Conservation (phyloP, 2,888 invertebrate genomes). For the Lepidochrysops patricia region DNA sequence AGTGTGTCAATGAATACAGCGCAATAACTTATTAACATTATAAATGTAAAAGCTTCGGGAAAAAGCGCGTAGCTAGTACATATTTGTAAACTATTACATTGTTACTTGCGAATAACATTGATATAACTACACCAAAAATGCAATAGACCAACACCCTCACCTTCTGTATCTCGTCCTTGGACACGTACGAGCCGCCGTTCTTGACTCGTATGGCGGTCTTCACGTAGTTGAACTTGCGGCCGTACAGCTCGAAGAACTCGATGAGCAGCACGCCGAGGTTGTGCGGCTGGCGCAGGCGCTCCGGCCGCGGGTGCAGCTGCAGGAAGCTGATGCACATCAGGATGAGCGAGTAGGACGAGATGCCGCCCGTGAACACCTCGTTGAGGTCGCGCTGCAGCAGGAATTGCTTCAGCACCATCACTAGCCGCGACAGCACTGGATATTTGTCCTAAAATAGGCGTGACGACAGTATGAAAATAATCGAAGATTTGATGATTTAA, state of each 20-base stretch:
- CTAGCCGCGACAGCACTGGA: conserved; percentile 93
- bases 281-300: conserved; percentile 75
- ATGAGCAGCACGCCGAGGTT: conserved; percentile 96
- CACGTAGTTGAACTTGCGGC: conserved; percentile 95
- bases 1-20: too few relatives aligned
- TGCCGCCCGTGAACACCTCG: conserved; percentile 99
- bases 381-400: conserved; percentile 97
- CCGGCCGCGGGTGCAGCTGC: conserved; percentile 90
- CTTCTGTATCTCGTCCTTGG: conserved; percentile 92
- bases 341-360: conserved; percentile 98
- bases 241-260: conserved; percentile 98
- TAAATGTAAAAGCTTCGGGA: too few relatives aligned
- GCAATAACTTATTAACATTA: too few relatives aligned
- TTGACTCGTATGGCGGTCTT: conserved; percentile 95
- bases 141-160: conserved; percentile 30
- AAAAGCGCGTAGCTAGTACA: too few relatives aligned
- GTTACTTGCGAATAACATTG: too few relatives aligned
- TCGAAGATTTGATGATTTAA: too few relatives aligned
- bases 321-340: conserved; percentile 99
- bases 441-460: conserved; percentile 80
- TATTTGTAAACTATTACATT: too few relatives aligned
- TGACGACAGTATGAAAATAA: too few relatives aligned
- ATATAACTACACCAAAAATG: too few relatives aligned
- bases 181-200: conserved; percentile 93
- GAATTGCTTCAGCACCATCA: conserved; percentile 98